These are phyloP conservation scores for Myrmophylax atrothorax DNA, from an alignment of 2,113 vertebrate genomes.

Conservation along the genomic window DNA sequence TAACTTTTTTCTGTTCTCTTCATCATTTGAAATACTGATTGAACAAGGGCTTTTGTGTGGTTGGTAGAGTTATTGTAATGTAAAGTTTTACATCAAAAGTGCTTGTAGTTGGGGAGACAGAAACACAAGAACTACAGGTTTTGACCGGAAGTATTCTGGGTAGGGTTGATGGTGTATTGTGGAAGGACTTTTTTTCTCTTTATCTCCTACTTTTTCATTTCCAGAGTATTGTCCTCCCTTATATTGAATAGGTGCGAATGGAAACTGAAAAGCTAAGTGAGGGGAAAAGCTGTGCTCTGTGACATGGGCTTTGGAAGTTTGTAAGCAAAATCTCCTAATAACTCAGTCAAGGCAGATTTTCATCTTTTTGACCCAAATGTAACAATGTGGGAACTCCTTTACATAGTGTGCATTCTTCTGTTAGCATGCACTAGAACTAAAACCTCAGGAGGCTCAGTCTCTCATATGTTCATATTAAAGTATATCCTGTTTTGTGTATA, in stretches of 20 bases:
- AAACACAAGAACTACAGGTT: not conserved
- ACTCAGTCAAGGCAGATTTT: not conserved
- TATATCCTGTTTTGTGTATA: not conserved
- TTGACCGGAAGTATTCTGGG: not conserved
- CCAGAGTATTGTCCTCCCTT: not conserved
- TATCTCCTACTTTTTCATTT: not conserved
- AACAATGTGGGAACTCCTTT: not conserved
- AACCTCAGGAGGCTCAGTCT: not conserved
- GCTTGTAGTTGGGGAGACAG: not conserved
- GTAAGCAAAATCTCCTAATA: not conserved
- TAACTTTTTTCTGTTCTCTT: not conserved
- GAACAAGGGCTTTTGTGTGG: not conserved
- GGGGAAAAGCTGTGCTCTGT: not conserved
- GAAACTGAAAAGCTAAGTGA: not conserved
- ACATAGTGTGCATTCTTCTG: not conserved
- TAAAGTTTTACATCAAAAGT: not conserved
- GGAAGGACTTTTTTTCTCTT: not conserved
- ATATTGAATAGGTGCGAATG: not conserved
- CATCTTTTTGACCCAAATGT: not conserved
- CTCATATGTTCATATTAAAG: not conserved
- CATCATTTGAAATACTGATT: not conserved
- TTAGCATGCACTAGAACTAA: not conserved
- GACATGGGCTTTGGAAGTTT: not conserved
- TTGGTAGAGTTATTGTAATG: not conserved
- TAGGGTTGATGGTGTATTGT: not conserved